Evolutionary conservation across 2,888 invertebrate genomes (phyloP), one percentile per base, ranked within the genome.

Genomic region (Drosophila pseudotakahashii): DNA sequence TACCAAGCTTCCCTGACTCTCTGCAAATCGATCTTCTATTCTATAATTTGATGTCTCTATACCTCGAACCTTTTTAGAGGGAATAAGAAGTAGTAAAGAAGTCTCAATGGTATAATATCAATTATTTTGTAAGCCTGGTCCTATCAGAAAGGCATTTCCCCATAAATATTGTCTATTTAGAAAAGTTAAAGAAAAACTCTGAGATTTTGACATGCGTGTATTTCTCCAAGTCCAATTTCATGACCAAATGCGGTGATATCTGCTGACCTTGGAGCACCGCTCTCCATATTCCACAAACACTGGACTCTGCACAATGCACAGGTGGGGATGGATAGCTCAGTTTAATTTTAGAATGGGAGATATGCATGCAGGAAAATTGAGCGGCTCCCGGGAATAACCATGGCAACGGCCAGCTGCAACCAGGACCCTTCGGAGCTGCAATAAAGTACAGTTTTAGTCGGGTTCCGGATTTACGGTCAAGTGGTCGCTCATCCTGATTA

Each of bases 391-490:
- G 66, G 69, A 34, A 70, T 68, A 41, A 37, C 54, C 67, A 86
- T 87, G 72, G 41, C 66, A 78, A 81, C 87, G 42, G 32, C 50
- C 59, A 23, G 57, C 19, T 79, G 63, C 77, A 77, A 36, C 34
- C 44, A 39, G 58, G 32, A 47, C 39, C 16, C 42, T 14, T 2
- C 7, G 10, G 3, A 13, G 30, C 45, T 23, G 59, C 36, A 19
- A n/a, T 13, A 13, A 32, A 48, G 16, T 36, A 36, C 60, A 34
- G 34, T 59, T 36, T 61, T 30, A 59, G 58, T 59, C 19, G 3
- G 11, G 32, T 13, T 32, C 23, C 14, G 23, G 23, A 57, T 10
- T 14, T 47, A 47, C 26, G 14, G 13, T 13, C 57, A 41, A 11
- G 19, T 57, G 39, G 58, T 55, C 11, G 58, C 19, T 2, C 19